phyloP scores from a whole-genome alignment of 2,797 vertebrate species.

The Scolopax bukidnonensis region DNA sequence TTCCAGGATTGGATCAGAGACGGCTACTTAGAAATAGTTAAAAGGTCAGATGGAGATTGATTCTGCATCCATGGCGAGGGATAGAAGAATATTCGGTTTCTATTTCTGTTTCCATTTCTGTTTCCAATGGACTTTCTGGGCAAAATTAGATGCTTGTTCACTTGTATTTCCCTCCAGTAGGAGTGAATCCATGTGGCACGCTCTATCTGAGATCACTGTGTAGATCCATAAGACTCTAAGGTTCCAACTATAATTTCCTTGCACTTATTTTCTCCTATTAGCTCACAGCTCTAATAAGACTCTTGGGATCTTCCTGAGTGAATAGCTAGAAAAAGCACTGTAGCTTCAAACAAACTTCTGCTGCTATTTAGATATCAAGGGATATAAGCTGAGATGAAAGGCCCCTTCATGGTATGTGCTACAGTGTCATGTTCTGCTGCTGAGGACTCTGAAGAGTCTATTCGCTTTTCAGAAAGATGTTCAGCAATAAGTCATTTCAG shows the following conservation, averaged over 20 bases:
- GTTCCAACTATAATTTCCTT: slow-evolving; percentile 30
- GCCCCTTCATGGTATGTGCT: background rate
- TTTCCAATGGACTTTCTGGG: background rate
- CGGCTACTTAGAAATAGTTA: background rate
- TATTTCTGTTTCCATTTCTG: background rate
- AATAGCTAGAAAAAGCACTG: slow-evolving; percentile 41
- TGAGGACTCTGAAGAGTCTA: background rate
- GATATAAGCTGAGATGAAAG: slow-evolving; percentile 41
- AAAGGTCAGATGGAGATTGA: background rate
- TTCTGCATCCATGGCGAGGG: background rate
- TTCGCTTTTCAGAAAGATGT: background rate
- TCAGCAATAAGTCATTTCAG: background rate
- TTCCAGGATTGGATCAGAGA: background rate
- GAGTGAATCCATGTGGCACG: background rate
- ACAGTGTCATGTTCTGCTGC: background rate
- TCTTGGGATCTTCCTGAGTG: background rate
- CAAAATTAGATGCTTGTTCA: background rate
- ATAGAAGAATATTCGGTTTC: background rate
- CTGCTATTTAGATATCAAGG: background rate
- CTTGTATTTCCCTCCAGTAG: background rate
- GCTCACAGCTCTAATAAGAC: slow-evolving; percentile 13
- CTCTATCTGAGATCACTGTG: slow-evolving; percentile 8
- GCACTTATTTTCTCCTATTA: slow-evolving; percentile 32
- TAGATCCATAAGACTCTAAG: slow-evolving; percentile 33
- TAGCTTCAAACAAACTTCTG: slow-evolving; percentile 18